Conservation (phyloP, 2,797 vertebrate genomes). For the Simalia tracyae region DNA sequence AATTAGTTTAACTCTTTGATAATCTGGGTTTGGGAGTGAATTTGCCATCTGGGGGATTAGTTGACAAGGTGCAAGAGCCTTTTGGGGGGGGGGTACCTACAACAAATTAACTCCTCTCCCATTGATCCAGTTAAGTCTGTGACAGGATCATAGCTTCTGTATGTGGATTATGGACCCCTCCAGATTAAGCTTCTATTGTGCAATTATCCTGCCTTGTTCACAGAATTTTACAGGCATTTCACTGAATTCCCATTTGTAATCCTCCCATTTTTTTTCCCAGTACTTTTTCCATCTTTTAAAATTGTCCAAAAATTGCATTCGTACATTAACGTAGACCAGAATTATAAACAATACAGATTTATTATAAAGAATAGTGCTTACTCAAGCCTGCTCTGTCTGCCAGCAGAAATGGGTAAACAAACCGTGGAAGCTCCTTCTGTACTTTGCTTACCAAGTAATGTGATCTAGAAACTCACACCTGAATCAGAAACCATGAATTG, state of each 20-base stretch:
- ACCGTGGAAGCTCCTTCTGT: too few relatives aligned
- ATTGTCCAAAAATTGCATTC: neutral
- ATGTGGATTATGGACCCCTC: neutral
- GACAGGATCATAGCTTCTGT: neutral
- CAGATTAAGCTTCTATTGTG: neutral
- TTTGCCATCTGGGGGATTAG: too few relatives aligned
- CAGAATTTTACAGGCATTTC: neutral
- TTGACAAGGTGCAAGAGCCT: neutral
- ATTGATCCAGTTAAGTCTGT: neutral
- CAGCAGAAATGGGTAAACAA: too few relatives aligned
- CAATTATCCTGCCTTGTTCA: neutral
- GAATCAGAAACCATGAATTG: too few relatives aligned
- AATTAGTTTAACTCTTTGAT: too few relatives aligned
- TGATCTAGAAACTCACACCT: too few relatives aligned
- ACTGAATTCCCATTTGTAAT: neutral
- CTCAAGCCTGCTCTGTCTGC: too few relatives aligned
- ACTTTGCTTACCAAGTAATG: too few relatives aligned
- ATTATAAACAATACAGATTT: too few relatives aligned
- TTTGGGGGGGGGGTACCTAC: neutral
- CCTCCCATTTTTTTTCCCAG: neutral
- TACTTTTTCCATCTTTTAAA: neutral
- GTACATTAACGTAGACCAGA: neutral
- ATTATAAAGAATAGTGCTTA: too few relatives aligned
- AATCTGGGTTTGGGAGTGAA: too few relatives aligned
- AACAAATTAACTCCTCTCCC: too few relatives aligned